Base-by-base conservation (phyloP, 2,113 vertebrate genomes). In the Sinocyclocheilus rhinocerous region DNA sequence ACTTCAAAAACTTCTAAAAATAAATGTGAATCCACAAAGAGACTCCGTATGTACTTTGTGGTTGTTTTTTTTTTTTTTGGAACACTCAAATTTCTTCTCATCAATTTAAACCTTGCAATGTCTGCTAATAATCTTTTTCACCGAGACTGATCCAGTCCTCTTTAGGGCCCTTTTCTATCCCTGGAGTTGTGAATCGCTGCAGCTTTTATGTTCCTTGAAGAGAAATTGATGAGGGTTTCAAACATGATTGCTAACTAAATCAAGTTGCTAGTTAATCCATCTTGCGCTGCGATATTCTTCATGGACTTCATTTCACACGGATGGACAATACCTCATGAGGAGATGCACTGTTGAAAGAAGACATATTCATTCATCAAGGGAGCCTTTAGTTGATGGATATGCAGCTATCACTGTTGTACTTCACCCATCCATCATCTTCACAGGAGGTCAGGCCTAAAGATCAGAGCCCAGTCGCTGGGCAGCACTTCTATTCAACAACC, bases 391-490 rank as follows among this genome's bases (percentile, higher is more conserved):
- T 94, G 94, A 94, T 93, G 92, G 94, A 94, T 94, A 92, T 90
- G 91, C 90, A 82, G 91, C 89, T 88, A 85, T 92, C 92, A 88
- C 85, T 90, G 92, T 84, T 85, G 90, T 86, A 86, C 61, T 87
- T 86, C 13, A 90, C 91, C 91, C 93, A 93, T 94, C 93, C 92
- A 92, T 93, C 94, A 92, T 90, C 80, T 26, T 86, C 87, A 76
- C 85, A 90, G 81, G 91, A 91, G 94, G 93, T 93, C 92, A 92
- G 89, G 92, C 93, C 93, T 94, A 92, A 94, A 94, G 93, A 93
- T 93, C 92, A 93, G 91, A 95, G 91, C 92, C 89, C 81, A 93
- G 85, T 88, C 83, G 6, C 65, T 76, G 76, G 52, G 11, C 67
- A 69, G 55, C 76, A 83, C 76, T 81, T 84, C n/a, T 4, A 80